These are phyloP conservation scores for Agrilus planipennis DNA, from an alignment of 1,140 invertebrate genomes.

Conservation along the genomic window DNA sequence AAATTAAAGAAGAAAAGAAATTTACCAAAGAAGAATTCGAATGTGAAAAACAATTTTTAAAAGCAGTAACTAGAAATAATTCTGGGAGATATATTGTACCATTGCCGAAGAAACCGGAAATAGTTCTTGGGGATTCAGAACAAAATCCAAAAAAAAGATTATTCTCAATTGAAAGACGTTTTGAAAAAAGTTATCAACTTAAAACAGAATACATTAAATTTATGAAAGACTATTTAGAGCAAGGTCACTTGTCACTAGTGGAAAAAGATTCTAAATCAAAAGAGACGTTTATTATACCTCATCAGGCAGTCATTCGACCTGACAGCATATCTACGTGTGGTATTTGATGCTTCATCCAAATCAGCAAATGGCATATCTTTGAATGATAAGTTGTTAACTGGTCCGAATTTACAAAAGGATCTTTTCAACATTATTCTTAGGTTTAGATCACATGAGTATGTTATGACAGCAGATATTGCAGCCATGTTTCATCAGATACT, in stretches of 20 bases:
- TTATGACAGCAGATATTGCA: constrained; percentile 23
- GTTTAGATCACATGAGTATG: constrained; percentile 9
- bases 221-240: constrained; percentile 25
- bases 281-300: constrained; percentile 4
- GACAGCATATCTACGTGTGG: background rate
- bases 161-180: background rate
- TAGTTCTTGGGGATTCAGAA: background rate
- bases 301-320: background rate
- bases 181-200: constrained; percentile 7
- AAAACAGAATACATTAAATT: constrained; percentile 14
- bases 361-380: background rate
- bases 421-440: constrained; percentile 12
- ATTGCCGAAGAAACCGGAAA: background rate
- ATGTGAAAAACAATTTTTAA: background rate
- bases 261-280: background rate
- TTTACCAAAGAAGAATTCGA: background rate
- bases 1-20: background rate
- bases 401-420: constrained; percentile 3
- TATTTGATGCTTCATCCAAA: constrained; percentile 2
- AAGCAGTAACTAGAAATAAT: background rate
- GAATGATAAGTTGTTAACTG: background rate
- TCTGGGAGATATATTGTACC: background rate
- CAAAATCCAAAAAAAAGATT: background rate
- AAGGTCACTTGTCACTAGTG: constrained; percentile 24
- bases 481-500: constrained; percentile 36